Evolutionary conservation across 35 echinoderm and acorn worm genomes (phyloP).

Genomic region (Diadema setosum): DNA sequence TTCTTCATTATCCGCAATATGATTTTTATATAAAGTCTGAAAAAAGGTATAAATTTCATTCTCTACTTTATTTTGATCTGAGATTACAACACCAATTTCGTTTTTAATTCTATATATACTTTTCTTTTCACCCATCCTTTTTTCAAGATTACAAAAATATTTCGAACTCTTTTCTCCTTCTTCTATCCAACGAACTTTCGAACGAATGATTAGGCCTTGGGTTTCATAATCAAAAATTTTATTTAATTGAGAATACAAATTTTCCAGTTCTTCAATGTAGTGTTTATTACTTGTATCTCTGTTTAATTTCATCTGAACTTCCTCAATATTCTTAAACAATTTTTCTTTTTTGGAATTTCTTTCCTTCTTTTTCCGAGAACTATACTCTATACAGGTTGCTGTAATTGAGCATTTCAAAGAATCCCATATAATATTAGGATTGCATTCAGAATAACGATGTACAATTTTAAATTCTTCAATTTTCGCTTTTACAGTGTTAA

Average conservation of each 20-base stretch:
- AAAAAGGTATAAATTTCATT: neutral
- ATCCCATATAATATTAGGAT: neutral
- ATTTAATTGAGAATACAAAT: neutral
- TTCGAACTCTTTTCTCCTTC: neutral
- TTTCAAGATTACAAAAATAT: neutral
- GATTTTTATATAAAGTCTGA: neutral
- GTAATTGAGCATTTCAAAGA: neutral
- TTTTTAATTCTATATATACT: neutral
- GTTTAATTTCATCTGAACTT: neutral
- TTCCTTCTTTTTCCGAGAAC: neutral
- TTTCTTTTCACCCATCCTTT: neutral
- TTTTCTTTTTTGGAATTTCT: neutral
- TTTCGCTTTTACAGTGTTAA: neutral
- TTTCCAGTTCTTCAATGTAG: neutral
- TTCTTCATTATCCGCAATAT: neutral
- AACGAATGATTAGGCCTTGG: neutral
- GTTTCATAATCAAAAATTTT: neutral
- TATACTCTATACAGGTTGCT: neutral
- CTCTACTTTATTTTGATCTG: neutral
- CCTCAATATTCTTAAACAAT: neutral
- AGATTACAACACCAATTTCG: neutral
- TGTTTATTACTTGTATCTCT: neutral
- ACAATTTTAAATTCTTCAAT: conserved; percentile 3
- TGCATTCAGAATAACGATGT: neutral
- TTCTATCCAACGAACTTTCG: neutral